Evolutionary conservation across 1,140 invertebrate genomes (phyloP), one percentile per base, ranked within the genome.

Genomic region (Phocides pigmalion): DNA sequence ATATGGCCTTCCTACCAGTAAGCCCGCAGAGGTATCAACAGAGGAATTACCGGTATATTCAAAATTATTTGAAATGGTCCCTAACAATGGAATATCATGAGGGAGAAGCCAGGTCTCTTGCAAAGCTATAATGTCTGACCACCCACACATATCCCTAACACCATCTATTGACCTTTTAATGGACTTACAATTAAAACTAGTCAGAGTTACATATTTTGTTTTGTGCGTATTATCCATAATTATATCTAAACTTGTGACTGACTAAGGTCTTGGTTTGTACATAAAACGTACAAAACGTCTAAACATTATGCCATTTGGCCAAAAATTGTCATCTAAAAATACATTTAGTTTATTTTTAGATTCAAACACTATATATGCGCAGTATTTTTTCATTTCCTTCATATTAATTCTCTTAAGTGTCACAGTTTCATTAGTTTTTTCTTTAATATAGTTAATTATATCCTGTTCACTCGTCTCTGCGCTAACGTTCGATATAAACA

Each of bases 401-500:
- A 49, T 25, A 6, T 50, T 22, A 11, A 62, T 47, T 15, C 4
- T 47, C 32, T 54, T 54, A 11, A 62, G 11, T 15, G 32, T 35
- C 1, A 61, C 53, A 32, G n/a, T 39, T 28, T 66, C 46, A 6
- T 25, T 39, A n/a, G 54, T 50, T 44, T 59, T 66, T 0, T 59
- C 22, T n/a, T 42, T 19, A 51, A 66, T 59, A 15, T 66, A 66
- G 14, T 15, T 41, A n/a, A 44, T 44, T 35, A 61, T 59, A 14
- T 66, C 54, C 5, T 59, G 35, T 37, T 66, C 64, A 44, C 19
- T 51, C 0, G 46, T 51, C 6, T 66, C 54, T 12, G 44, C 42
- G 22, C 37, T 32, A 19, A 66, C 64, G 39, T 65, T 65, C n/a
- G 46, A 54, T 11, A 66, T 62, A 62, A 62, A 62, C 19, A 66